Percentiles rank a stretch among this genome's conserved stretches.
These are phyloP conservation scores for Trinorchestia longiramus DNA, from an alignment of 1,140 invertebrate genomes.

Conservation along the genomic window DNA sequence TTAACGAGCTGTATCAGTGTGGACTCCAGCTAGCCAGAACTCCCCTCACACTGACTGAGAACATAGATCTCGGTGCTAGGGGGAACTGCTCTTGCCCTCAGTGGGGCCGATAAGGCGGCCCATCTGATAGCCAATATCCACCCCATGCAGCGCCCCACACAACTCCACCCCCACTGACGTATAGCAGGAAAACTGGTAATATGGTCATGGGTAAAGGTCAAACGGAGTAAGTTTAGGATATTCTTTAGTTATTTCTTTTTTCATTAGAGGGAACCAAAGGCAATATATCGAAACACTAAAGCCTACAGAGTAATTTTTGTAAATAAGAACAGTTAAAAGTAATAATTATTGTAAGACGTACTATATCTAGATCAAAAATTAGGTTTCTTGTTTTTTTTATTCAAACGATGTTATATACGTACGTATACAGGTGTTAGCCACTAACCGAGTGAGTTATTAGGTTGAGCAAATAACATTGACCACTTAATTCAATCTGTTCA, in stretches of 20 bases:
- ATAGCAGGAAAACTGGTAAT: neutral
- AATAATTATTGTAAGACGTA: neutral
- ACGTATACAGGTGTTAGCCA: neutral
- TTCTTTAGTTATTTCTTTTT: neutral
- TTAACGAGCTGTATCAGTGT: neutral
- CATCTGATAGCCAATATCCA: conserved; percentile 55
- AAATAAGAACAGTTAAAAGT: neutral
- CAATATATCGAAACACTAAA: neutral
- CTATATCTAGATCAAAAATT: neutral
- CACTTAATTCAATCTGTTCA: neutral
- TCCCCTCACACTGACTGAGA: conserved; percentile 14
- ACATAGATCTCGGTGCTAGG: neutral
- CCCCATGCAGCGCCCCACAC: neutral
- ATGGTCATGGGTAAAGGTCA: neutral
- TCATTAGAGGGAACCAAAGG: neutral
- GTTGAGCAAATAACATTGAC: neutral
- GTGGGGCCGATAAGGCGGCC: neutral
- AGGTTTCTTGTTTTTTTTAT: too few species aligned
- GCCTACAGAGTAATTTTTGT: neutral
- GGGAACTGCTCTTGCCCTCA: neutral
- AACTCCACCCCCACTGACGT: neutral
- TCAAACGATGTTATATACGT: neutral
- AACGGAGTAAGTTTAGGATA: neutral
- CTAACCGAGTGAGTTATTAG: neutral
- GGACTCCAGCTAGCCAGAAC: neutral